Conservation (phyloP, 2,888 invertebrate species). For the Rambutsinella grinnellia region DNA sequence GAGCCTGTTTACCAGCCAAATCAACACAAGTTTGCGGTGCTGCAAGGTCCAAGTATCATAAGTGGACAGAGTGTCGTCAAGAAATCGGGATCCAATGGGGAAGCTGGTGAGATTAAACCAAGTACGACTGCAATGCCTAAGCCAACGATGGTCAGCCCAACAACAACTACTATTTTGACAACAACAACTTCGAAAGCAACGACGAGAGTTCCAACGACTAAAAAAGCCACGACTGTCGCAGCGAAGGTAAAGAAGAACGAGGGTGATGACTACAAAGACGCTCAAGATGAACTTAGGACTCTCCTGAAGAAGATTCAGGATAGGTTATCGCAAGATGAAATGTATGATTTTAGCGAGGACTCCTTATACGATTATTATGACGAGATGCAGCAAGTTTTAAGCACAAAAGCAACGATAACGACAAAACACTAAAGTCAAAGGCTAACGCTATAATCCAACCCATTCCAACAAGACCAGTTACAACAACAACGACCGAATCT, state of each 20-base stretch:
- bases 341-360: constrained; percentile 39
- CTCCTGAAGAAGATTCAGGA: constrained; percentile 61
- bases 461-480: constrained; percentile 27
- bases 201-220: constrained; percentile 13
- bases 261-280: constrained; percentile 56
- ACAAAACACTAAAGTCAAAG: constrained; percentile 9
- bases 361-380: constrained; percentile 29
- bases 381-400: constrained; percentile 32
- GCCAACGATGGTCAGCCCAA: constrained; percentile 43
- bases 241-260: constrained; percentile 10
- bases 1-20: constrained; percentile 43
- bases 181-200: constrained; percentile 30
- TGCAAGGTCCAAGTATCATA: constrained; percentile 49
- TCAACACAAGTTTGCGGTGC: constrained; percentile 29
- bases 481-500: constrained; percentile 10
- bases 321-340: constrained; percentile 50
- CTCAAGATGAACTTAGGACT: constrained; percentile 55
- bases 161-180: constrained; percentile 29
- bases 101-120: constrained; percentile 2
- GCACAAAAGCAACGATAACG: constrained; percentile 51
- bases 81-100: constrained; percentile 25
- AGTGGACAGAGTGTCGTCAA: constrained; percentile 55
- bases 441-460: constrained; percentile 16
- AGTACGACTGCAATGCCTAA: constrained; percentile 31
- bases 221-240: constrained; percentile 24